phyloP scores from a whole-genome alignment of 2,113 vertebrate species.

The Cranoglanis bouderius region DNA sequence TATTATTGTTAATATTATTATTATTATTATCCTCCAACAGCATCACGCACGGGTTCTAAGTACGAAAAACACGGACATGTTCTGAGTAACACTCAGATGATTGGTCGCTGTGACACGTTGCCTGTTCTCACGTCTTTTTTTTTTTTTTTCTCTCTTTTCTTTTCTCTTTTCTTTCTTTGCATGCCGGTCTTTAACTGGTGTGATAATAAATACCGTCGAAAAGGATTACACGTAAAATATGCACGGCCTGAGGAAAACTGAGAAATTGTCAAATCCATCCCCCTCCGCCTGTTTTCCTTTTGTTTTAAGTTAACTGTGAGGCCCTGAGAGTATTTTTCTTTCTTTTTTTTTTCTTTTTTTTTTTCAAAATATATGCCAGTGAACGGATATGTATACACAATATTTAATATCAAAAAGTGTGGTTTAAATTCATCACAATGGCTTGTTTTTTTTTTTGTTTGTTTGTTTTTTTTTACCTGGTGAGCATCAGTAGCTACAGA shows the following conservation, averaged over 20 bases:
- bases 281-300: constrained; percentile 74
- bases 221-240: constrained; percentile 74
- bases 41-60: constrained; percentile 73
- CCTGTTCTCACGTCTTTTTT: constrained; percentile 73
- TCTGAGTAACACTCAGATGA: constrained; percentile 72
- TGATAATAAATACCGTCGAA: constrained; percentile 73
- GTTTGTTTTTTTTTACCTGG: constrained; percentile 69
- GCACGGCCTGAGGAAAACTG: constrained; percentile 76
- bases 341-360: constrained; percentile 53
- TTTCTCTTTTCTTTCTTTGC: constrained; percentile 63
- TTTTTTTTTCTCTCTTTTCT: constrained; percentile 64
- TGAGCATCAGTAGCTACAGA: constrained; percentile 73
- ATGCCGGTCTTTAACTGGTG: constrained; percentile 79
- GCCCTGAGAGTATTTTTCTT: constrained; percentile 76
- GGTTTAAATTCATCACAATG: constrained; percentile 79
- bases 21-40: constrained; percentile 58
- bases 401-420: constrained; percentile 79
- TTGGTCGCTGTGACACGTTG: constrained; percentile 71
- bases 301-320: constrained; percentile 75
- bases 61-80: constrained; percentile 71
- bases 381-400: constrained; percentile 80
- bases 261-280: constrained; percentile 70
- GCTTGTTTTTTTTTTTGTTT: constrained; percentile 64
- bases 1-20: neutral
- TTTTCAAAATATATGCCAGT: constrained; percentile 79